These are phyloP conservation scores for Panonychus citri DNA, from an alignment of 1,140 invertebrate genomes.

Conservation along the genomic window DNA sequence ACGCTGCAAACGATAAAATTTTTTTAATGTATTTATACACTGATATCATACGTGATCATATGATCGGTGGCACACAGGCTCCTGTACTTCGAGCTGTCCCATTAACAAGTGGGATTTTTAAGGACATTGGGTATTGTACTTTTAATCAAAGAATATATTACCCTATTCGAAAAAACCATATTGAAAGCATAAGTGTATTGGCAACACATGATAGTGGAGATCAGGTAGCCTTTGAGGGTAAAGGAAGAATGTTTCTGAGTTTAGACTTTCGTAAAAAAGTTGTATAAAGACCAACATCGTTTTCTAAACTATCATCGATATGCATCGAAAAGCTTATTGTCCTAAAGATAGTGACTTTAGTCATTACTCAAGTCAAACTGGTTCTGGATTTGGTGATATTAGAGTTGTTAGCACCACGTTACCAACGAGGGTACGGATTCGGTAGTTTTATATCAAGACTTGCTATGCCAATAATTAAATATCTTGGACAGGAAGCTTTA, in stretches of 20 bases:
- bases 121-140: not conserved
- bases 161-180: not conserved
- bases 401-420: not conserved
- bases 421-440: not conserved
- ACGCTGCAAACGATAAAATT: too few relatives aligned
- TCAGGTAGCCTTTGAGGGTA: not conserved
- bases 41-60: not conserved
- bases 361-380: not conserved
- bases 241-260: too few relatives aligned
- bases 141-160: not conserved
- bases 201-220: not conserved
- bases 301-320: not conserved
- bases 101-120: not conserved
- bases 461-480: not conserved
- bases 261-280: too few relatives aligned
- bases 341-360: not conserved
- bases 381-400: not conserved
- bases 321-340: not conserved
- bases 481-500: too few relatives aligned
- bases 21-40: not conserved
- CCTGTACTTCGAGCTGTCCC: not conserved
- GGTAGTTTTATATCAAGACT: not conserved
- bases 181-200: not conserved
- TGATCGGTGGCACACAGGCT: not conserved
- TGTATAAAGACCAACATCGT: not conserved